Conservation (phyloP, 1,140 invertebrate species). For the Philotrypesis tridentata region DNA sequence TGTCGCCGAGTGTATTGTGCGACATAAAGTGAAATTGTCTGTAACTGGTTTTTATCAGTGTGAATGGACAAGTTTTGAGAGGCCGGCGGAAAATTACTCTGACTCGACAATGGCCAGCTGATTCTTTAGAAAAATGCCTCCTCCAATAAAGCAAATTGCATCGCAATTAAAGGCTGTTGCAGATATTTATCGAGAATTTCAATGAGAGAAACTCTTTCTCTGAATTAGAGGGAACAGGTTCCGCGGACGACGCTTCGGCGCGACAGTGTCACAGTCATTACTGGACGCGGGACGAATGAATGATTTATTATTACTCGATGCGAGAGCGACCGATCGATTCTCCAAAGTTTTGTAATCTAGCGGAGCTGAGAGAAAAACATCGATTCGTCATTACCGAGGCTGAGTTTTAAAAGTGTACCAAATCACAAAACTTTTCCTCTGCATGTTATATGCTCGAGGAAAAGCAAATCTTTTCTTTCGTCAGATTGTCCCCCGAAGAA, state of each 20-base stretch:
- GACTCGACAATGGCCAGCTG: neutral
- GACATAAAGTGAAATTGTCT: neutral
- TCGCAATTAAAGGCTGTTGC: neutral
- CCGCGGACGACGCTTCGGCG: too few species aligned
- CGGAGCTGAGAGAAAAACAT: neutral
- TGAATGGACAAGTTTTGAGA: neutral
- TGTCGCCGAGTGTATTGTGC: neutral
- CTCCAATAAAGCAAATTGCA: neutral
- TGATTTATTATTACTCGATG: neutral
- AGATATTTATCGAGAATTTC: too few species aligned
- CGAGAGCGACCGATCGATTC: neutral
- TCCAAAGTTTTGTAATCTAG: neutral
- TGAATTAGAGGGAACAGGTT: too few species aligned
- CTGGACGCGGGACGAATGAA: neutral
- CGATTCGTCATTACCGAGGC: neutral
- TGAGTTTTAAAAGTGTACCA: neutral
- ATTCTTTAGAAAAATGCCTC: too few species aligned
- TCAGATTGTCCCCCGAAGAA: too few species aligned
- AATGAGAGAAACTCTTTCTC: too few species aligned
- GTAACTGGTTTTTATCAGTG: neutral
- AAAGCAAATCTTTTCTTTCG: neutral
- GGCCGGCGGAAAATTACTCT: too few species aligned
- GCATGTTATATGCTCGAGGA: neutral
- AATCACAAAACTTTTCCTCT: constrained; percentile 6
- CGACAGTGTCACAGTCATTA: neutral